Base-by-base conservation (phyloP, 2,888 invertebrate species). In the Drosophila maculinotata region DNA sequence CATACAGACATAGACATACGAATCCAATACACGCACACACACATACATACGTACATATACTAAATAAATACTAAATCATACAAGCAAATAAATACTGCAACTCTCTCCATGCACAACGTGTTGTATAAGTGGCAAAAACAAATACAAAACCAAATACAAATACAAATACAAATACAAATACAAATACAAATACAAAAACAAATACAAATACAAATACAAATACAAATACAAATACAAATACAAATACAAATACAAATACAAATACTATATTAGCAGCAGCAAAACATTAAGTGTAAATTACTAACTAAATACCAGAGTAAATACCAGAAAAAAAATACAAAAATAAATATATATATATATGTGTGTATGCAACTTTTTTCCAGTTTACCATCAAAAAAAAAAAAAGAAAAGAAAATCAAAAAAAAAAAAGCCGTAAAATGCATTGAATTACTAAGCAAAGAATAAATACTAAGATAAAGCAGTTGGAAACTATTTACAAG, bases 401-500 rank as follows among this genome's bases (percentile, higher is more conserved):
- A 33, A 17, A 42, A 26, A 45, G 35, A 14, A 8, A 39, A 20
- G 12, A n/a, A n/a, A n/a, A n/a, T n/a, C n/a, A n/a, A 45, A 44
- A 2, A 42, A 14, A 1, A 12, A 38, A 30, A 33, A 8, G 26
- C 25, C 28, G 38, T 25, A 30, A 44, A 62, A 28, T 47, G 28
- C 41, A 45, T 49, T 58, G 60, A 41, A 44, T 31, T 44, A 38
- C 57, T 41, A 15, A 36, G n/a, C 25, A 30, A 54, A 41, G 8
- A 39, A 45, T n/a, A 51, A 57, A 52, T 38, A 57, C 52, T 69
- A 48, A 52, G 47, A 15, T 53, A 60, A 49, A 17, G 51, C 75
- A 69, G 75, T 72, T 75, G 70, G 72, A 64, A 59, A 72, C 76
- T 72, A 72, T 72, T 72, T 72, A 72, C 76, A 72, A 75, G 53